Conservation (phyloP, 1,140 invertebrate species). For the Stegodyphus dumicola region DNA sequence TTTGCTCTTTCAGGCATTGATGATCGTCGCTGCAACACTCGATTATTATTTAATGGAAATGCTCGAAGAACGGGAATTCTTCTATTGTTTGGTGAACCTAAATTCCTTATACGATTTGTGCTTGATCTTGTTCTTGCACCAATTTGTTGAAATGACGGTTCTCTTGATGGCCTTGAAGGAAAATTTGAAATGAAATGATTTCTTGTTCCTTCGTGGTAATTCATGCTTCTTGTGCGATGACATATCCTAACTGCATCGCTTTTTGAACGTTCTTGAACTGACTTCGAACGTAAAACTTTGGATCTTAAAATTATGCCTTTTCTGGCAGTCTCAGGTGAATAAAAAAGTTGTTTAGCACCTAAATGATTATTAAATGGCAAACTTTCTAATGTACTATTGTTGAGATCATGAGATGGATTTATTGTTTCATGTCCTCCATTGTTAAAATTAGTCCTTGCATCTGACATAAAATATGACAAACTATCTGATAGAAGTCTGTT, state of each 20-base stretch:
- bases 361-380: neutral
- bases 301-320: neutral
- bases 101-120: neutral
- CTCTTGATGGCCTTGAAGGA: neutral
- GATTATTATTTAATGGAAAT: neutral
- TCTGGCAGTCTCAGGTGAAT: neutral
- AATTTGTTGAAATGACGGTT: too few relatives aligned
- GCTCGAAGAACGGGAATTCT: neutral
- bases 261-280: conserved; percentile 19
- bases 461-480: conserved; percentile 23
- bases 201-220: neutral
- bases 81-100: neutral
- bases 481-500: conserved; percentile 29
- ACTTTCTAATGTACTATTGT: neutral
- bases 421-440: neutral
- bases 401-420: neutral
- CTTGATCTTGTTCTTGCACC: neutral
- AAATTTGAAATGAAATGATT: neutral
- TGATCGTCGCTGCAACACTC: neutral
- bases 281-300: conserved; percentile 26
- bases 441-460: neutral
- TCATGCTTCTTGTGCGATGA: conserved; percentile 12
- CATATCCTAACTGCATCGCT: neutral
- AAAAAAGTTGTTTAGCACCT: neutral
- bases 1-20: conserved; percentile 19